These are phyloP conservation scores for Drosophila leonis DNA, from an alignment of 2,888 invertebrate species.

Conservation along the genomic window DNA sequence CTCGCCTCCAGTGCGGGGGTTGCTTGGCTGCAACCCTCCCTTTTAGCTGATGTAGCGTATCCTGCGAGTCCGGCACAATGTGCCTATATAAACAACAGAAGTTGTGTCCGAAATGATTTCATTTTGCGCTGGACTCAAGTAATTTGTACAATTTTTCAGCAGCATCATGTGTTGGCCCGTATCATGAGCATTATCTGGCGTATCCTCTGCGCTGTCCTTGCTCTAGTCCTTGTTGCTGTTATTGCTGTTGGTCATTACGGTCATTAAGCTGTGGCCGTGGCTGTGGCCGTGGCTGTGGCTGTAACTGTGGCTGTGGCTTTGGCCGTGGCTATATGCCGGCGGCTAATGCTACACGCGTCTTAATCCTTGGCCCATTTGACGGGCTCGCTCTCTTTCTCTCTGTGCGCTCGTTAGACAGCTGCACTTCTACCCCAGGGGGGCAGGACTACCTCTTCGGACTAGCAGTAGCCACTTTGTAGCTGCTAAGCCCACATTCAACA, in stretches of 20 bases:
- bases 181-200: slow-evolving; percentile 60
- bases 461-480: slow-evolving; percentile 50
- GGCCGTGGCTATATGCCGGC: slow-evolving; percentile 42
- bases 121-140: slow-evolving; percentile 66
- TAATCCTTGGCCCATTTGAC: slow-evolving; percentile 70
- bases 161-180: slow-evolving; percentile 73
- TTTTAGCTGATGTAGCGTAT: slow-evolving; percentile 1
- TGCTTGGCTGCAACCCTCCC: slow-evolving; percentile 24
- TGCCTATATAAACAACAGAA: slow-evolving; percentile 68
- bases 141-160: slow-evolving; percentile 82
- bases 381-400: slow-evolving; percentile 21
- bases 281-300: slow-evolving; percentile 37
- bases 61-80: slow-evolving; percentile 20
- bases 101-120: slow-evolving; percentile 65
- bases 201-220: slow-evolving; percentile 43
- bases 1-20: slow-evolving; percentile 39
- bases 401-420: slow-evolving; percentile 50
- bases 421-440: slow-evolving; percentile 21
- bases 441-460: neutral
- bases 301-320: slow-evolving; percentile 10
- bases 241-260: slow-evolving; percentile 75
- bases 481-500: slow-evolving; percentile 43
- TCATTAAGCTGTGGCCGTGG: slow-evolving; percentile 71
- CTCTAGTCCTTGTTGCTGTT: slow-evolving; percentile 33
- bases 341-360: slow-evolving; percentile 58